Base-by-base conservation (phyloP, 2,113 vertebrate genomes). In the Cinclus mexicanus region DNA sequence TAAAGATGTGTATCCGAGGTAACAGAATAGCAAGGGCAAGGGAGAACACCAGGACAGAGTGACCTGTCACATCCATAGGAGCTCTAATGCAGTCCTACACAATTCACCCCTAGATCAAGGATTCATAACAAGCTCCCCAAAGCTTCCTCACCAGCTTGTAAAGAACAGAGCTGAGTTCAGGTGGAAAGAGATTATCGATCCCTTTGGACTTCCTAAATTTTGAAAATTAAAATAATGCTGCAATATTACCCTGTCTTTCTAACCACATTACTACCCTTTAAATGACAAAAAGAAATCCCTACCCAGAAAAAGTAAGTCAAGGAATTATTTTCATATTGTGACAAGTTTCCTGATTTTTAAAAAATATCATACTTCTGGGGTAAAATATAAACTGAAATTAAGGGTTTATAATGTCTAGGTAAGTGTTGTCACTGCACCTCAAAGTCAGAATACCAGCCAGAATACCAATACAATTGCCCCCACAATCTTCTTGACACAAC, bases 1-100 rank as follows among this genome's bases (percentile, higher is more conserved):
- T 18, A 20, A 59, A 80, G 47, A 35, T 47, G 24, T 0, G 0
- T 3, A 12, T 44, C 2, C 0, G 2, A 83, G 20, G 20, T 61
- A 65, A 69, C 0, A 10, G 2, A 15, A 23, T 9, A 68, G 26
- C 35, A 74, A 74, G 15, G 42, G 37, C 13, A 60, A 80, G 16
- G 23, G 15, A 35, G 11, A 82, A 68, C 39, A 72, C 3, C 26
- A 64, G 35, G 25, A 39, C 64, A 74, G 29, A 90, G 46, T 11
- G 46, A 65, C 25, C 22, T 52, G 20, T 47, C 29, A 37, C 49
- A 74, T 47, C n/a, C 14, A 10, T 0, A 81, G 63, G 20, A 79
- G 12, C 26, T 72, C n/a, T 26, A 42, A 55, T 3, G 6, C 1
- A 1, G n/a, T 28, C 35, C 85, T 50, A 46, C 49, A 67, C 13